Percentiles rank a stretch among this genome's conserved stretches.
Evolutionary conservation across 2,797 vertebrate species (phyloP).

Genomic region (Dendrocincla fuliginosa): DNA sequence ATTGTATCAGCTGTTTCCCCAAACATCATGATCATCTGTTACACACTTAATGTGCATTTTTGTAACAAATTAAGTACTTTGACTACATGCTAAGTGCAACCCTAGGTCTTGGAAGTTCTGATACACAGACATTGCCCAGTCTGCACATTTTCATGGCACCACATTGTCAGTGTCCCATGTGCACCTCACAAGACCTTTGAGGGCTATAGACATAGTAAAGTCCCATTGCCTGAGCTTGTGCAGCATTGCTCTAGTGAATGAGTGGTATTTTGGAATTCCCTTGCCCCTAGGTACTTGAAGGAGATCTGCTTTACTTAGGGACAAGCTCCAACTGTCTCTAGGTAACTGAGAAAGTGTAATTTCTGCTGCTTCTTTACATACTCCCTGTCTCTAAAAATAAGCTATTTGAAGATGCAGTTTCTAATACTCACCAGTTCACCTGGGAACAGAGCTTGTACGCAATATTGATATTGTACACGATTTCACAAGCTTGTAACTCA

Average conservation of each 20-base stretch:
- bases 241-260: not conserved
- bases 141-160: not conserved
- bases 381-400: constrained; percentile 38
- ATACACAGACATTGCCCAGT: not conserved
- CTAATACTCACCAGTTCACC: not conserved
- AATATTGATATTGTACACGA: not conserved
- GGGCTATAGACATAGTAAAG: accelerated
- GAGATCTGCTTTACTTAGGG: not conserved
- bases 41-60: not conserved
- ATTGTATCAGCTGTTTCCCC: not conserved
- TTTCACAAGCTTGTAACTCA: not conserved
- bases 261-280: not conserved
- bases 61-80: not conserved
- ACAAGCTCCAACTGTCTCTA: constrained; percentile 11
- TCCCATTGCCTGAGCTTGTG: not conserved
- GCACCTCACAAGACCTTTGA: not conserved
- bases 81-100: not conserved
- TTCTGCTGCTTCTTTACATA: not conserved
- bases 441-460: not conserved
- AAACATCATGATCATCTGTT: not conserved
- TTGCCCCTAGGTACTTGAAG: not conserved
- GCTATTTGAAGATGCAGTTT: not conserved
- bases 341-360: constrained; percentile 25
- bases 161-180: accelerated
- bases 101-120: not conserved